A percentile compares a stretch with the other conserved stretches of the same genome.
These are phyloP conservation scores for Onychostruthus taczanowskii DNA, from an alignment of 2,113 vertebrate species.

Conservation along the genomic window DNA sequence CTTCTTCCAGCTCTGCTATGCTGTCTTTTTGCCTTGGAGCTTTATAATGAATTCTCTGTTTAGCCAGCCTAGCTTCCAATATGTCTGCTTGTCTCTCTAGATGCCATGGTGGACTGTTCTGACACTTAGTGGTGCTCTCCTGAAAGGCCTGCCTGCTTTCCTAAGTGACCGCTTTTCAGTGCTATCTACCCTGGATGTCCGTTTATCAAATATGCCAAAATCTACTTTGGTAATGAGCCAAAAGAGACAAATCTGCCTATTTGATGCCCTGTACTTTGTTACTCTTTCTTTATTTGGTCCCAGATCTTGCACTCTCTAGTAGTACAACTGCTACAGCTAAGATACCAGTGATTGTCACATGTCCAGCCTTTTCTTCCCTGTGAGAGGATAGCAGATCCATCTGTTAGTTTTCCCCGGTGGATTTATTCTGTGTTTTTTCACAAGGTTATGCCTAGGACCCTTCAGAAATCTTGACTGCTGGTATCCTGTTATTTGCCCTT, in stretches of 20 bases:
- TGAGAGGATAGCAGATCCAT: background rate
- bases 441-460: background rate
- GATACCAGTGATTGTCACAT: background rate
- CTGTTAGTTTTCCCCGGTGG: background rate
- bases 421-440: background rate
- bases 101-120: background rate
- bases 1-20: background rate
- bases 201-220: background rate
- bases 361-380: background rate
- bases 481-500: background rate
- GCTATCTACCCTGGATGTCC: background rate
- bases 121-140: background rate
- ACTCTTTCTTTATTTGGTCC: fast-evolving
- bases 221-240: background rate
- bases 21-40: background rate
- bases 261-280: background rate
- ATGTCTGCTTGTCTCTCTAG: background rate
- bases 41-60: background rate
- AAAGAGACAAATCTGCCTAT: background rate
- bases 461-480: background rate
- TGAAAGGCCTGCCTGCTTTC: background rate
- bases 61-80: background rate
- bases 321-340: background rate
- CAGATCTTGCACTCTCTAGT: background rate
- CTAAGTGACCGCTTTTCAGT: background rate